Conservation (phyloP, 2,113 vertebrate genomes). For the Microtus montanus region DNA sequence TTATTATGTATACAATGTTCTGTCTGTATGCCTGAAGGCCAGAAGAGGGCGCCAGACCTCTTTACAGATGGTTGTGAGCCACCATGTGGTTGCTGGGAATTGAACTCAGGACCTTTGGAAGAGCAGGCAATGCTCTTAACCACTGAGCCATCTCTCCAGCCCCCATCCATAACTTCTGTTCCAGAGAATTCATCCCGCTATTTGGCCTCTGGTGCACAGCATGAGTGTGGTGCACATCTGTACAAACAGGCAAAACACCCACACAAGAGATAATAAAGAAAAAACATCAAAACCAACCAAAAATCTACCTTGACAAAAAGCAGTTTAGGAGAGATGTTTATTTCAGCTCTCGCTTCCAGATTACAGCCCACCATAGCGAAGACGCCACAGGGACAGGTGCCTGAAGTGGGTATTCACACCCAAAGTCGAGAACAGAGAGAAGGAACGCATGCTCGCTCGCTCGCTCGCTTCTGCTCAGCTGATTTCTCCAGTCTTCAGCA, state of each 20-base stretch:
- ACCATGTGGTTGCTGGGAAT: no score
- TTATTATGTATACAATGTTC: no score
- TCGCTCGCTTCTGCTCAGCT: background rate
- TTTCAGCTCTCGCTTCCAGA: background rate
- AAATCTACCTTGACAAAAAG: background rate
- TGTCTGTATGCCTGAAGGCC: no score
- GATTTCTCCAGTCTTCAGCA: background rate
- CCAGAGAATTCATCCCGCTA: background rate
- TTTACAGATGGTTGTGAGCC: no score
- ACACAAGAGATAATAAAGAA: background rate
- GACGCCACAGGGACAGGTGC: background rate
- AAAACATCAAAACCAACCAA: background rate
- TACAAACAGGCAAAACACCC: background rate
- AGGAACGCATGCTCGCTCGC: background rate
- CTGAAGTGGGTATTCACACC: background rate
- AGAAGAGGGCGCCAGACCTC: no score
- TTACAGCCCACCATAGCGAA: background rate
- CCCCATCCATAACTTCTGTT: background rate
- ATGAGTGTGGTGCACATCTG: background rate
- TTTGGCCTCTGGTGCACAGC: background rate
- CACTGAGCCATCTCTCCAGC: background rate
- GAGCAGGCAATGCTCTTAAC: no score
- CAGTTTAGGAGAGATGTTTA: background rate
- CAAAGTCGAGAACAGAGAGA: background rate
- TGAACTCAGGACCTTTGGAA: no score